Evolutionary conservation across 2,797 vertebrate species (phyloP).

Genomic region (Thripadectes ignobilis): DNA sequence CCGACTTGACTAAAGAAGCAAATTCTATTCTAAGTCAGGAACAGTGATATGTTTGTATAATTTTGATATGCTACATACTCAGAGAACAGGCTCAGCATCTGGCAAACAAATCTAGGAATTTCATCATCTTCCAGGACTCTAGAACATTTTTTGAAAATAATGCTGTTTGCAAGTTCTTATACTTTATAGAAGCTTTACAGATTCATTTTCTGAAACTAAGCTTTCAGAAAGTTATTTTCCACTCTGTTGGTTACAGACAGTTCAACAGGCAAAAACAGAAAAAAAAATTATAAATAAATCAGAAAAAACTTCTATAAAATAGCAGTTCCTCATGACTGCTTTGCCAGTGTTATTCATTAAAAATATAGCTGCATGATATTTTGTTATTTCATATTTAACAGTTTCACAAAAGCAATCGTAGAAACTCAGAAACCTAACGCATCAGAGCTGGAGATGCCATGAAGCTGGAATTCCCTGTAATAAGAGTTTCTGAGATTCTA

Average conservation of each 20-base stretch:
- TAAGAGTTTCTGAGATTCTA: constrained; percentile 2
- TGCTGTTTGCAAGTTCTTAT: background rate
- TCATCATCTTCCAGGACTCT: background rate
- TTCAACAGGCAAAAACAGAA: constrained; percentile 47
- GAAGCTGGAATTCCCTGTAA: background rate
- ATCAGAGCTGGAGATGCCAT: background rate
- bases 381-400: constrained; percentile 63
- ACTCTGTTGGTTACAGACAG: constrained; percentile 64
- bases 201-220: constrained; percentile 42
- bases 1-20: constrained; percentile 4
- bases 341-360: constrained; percentile 42
- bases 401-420: constrained; percentile 34
- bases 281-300: background rate
- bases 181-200: constrained; percentile 1
- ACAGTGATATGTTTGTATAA: background rate
- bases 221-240: constrained; percentile 72
- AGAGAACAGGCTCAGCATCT: background rate
- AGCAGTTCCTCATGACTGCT: constrained; percentile 40
- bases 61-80: background rate
- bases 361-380: background rate
- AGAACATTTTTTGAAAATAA: constrained; percentile 1
- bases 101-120: background rate
- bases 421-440: constrained; percentile 23
- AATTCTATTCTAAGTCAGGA: background rate
- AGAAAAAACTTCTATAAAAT: constrained; percentile 36